A percentile compares a stretch with the other conserved stretches of the same genome.
These are phyloP conservation scores for Drosophila subobscura DNA, from an alignment of 1,140 invertebrate genomes.

Conservation along the genomic window DNA sequence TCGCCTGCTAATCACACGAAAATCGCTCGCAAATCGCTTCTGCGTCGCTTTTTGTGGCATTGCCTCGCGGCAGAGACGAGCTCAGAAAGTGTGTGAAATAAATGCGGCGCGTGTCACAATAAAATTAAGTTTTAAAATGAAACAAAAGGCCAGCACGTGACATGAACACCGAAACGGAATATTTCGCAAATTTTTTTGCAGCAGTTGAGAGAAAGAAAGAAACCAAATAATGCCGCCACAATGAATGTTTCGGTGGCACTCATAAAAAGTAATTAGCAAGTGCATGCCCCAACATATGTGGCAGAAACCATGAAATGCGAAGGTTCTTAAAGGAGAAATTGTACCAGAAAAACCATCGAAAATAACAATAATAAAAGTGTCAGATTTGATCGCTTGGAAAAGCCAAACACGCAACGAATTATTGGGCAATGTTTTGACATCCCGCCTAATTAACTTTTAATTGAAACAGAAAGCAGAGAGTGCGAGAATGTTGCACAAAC, in stretches of 20 bases:
- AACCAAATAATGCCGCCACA: constrained; percentile 10
- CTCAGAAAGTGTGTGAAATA: constrained; percentile 21
- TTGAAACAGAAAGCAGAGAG: constrained; percentile 55
- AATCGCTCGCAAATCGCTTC: constrained; percentile 25
- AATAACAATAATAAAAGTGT: constrained; percentile 15
- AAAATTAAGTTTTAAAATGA: constrained; percentile 50
- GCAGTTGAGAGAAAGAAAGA: constrained; percentile 10
- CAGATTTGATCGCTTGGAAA: constrained; percentile 23
- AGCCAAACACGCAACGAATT: constrained; percentile 23
- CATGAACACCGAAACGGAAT: constrained; percentile 35
- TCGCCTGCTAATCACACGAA: constrained; percentile 42
- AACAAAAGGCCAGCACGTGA: constrained; percentile 64
- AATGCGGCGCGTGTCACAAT: constrained; percentile 45
- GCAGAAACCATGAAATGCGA: constrained; percentile 38
- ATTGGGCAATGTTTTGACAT: constrained; percentile 44
- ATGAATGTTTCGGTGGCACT: constrained; percentile 30
- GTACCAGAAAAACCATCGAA: constrained; percentile 9
- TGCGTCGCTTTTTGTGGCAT: constrained; percentile 7
- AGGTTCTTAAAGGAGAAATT: constrained; percentile 13
- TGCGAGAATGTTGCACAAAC: constrained; percentile 3
- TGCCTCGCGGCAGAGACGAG: constrained; percentile 15
- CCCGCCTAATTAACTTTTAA: constrained; percentile 66
- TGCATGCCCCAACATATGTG: constrained; percentile 30
- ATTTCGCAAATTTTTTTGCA: constrained; percentile 16
- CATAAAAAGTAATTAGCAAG: constrained; percentile 65